Evolutionary conservation across 2,113 vertebrate genomes (phyloP), one percentile per base, ranked within the genome.

Genomic region (Catharus fuscescens): DNA sequence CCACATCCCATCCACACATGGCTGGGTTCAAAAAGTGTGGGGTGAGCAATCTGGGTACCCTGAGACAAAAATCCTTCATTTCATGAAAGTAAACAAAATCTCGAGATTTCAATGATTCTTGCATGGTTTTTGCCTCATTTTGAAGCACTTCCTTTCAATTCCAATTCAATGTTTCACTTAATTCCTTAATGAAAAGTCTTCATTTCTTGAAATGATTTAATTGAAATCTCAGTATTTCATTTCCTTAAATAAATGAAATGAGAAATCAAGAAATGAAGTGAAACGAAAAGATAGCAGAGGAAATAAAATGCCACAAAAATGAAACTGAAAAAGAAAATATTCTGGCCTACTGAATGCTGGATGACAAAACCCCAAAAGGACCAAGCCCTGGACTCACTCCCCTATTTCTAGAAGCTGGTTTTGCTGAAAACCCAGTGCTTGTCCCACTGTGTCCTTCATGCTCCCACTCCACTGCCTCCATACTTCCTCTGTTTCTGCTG

Each of bases 381-480:
- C 4, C 26, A 71, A 48, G 25, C 34, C 34, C 34, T 71, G 29
- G 31, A 36, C 26, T 81, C 14, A 17, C 5, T 59, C 11, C 21
- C 36, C 20, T 26, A 21, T 57, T 74, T n/a, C n/a, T 32, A 70
- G 56, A 54, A 59, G 8, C 11, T 71, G 80, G 15, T 36, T 61
- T n/a, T 79, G 47, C 34, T 65, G 84, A 67, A 80, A 64, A 48
- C 3, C 28, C 28, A 21, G 23, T 23, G 66, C 29, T 42, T 54
- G 60, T 70, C 42, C 42, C 70, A 26, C 28, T 5, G 1, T 0
- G 0, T 45, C 70, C 61, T 66, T 70, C 56, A n/a, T 0, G 0
- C 12, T 50, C 65, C 6, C 4, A 10, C 36, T 36, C 26, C 34
- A 29, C 40, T 56, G 8, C 47, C 56, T 52, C 29, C 7, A 21